These are phyloP conservation scores for Schizopygopsis malacanthus DNA, from an alignment of 2,797 vertebrate genomes.

Conservation along the genomic window DNA sequence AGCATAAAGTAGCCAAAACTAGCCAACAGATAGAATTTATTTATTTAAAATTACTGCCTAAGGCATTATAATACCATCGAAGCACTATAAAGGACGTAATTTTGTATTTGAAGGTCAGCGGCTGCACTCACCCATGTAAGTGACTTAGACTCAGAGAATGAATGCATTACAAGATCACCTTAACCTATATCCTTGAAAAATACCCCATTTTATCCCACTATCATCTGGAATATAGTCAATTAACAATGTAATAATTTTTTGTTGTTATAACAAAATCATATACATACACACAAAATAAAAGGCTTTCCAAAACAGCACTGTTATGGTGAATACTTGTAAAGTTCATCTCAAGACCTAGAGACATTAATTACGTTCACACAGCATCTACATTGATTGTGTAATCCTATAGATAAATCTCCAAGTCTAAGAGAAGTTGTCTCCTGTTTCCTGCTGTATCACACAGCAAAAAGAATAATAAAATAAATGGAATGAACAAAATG, in stretches of 20 bases:
- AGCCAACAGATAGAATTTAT: neutral
- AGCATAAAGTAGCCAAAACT: neutral
- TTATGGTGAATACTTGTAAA: slow-evolving; percentile 22
- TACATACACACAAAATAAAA: neutral
- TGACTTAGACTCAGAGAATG: neutral
- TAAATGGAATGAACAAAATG: neutral
- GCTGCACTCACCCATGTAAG: neutral
- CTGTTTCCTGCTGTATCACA: neutral
- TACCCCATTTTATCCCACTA: neutral
- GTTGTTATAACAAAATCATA: neutral
- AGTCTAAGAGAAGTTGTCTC: neutral
- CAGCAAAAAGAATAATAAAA: neutral
- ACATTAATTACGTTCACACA: slow-evolving; percentile 19
- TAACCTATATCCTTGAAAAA: neutral
- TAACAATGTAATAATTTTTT: neutral
- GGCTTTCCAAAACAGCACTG: neutral
- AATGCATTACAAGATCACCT: neutral
- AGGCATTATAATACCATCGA: neutral
- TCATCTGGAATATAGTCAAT: neutral
- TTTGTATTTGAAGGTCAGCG: neutral
- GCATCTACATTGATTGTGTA: neutral
- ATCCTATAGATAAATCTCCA: neutral
- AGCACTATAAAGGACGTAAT: neutral
- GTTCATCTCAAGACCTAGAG: slow-evolving; percentile 16
- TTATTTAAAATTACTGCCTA: neutral